phyloP scores from a whole-genome alignment of 2,888 invertebrate genomes.

The Fabriciana adippe region DNA sequence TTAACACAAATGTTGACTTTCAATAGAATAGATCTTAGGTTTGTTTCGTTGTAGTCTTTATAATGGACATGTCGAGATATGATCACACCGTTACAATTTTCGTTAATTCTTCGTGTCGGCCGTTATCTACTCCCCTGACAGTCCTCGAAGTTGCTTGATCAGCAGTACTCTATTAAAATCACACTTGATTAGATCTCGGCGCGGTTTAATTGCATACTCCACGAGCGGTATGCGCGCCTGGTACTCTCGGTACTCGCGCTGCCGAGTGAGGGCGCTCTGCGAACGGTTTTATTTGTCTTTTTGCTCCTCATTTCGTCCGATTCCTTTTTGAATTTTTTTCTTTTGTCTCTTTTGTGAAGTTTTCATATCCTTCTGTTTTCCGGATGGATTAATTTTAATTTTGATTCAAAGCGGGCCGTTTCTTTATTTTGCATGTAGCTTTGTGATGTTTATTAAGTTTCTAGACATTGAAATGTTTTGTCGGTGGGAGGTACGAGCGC shows the following conservation, averaged over 20 bases:
- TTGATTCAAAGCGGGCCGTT: slow-evolving; percentile 58
- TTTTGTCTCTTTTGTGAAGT: slow-evolving; percentile 68
- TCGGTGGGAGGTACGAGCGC: slow-evolving; percentile 42
- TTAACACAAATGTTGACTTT: slow-evolving; percentile 2
- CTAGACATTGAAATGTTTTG: slow-evolving; percentile 44
- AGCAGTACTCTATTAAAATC: slow-evolving; percentile 71
- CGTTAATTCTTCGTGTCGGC: slow-evolving; percentile 53
- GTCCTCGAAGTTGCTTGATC: slow-evolving; percentile 51
- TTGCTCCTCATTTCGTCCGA: slow-evolving; percentile 55
- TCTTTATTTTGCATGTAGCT: slow-evolving; percentile 42
- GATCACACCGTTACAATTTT: slow-evolving; percentile 53
- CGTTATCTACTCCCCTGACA: slow-evolving; percentile 56
- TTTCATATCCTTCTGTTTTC: slow-evolving; percentile 76
- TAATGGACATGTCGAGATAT: slow-evolving; percentile 55
- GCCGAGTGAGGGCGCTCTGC: slow-evolving; percentile 49
- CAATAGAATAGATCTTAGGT: background rate
- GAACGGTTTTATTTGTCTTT: slow-evolving; percentile 55
- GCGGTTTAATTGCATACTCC: slow-evolving; percentile 71
- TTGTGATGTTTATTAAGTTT: slow-evolving; percentile 41
- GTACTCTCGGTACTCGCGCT: slow-evolving; percentile 51
- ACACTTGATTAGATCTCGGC: slow-evolving; percentile 73
- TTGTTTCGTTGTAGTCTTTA: slow-evolving; percentile 34
- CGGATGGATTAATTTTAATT: slow-evolving; percentile 76
- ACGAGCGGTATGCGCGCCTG: slow-evolving; percentile 65
- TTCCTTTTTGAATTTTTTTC: slow-evolving; percentile 61